A percentile compares a stretch with the other conserved stretches of the same genome.
Evolutionary conservation across 2,113 vertebrate genomes (phyloP).

Genomic region (Scytalopus superciliaris): DNA sequence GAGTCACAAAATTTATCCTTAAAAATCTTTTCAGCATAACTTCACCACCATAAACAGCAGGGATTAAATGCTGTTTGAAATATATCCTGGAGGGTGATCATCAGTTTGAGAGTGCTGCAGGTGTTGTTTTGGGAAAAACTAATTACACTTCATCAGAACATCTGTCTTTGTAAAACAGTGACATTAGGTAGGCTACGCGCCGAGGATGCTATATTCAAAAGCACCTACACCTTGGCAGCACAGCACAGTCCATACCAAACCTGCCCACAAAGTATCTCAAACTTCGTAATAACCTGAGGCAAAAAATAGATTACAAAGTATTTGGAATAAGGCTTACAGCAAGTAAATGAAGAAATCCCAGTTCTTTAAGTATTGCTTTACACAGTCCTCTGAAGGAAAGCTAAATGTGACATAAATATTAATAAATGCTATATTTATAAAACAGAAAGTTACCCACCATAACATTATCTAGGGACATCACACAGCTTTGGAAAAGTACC

Average conservation of each 20-base stretch:
- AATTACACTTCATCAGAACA: neutral
- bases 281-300: neutral
- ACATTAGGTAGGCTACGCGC: neutral
- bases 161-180: neutral
- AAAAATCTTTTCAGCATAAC: neutral
- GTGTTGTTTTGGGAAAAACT: neutral
- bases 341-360: neutral
- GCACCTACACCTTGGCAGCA: neutral
- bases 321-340: neutral
- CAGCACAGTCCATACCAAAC: neutral
- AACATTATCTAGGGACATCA: neutral
- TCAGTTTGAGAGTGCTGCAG: neutral
- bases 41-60: neutral
- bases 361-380: neutral
- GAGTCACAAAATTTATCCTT: neutral
- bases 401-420: slow-evolving; percentile 3
- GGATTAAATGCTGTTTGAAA: neutral
- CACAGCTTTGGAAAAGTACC: neutral
- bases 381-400: neutral
- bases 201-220: neutral
- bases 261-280: neutral
- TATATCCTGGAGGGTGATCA: neutral
- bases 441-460: neutral
- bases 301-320: neutral
- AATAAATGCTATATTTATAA: neutral